phyloP scores from a whole-genome alignment of 1,140 invertebrate genomes.

The Drosophila sucinea region DNA sequence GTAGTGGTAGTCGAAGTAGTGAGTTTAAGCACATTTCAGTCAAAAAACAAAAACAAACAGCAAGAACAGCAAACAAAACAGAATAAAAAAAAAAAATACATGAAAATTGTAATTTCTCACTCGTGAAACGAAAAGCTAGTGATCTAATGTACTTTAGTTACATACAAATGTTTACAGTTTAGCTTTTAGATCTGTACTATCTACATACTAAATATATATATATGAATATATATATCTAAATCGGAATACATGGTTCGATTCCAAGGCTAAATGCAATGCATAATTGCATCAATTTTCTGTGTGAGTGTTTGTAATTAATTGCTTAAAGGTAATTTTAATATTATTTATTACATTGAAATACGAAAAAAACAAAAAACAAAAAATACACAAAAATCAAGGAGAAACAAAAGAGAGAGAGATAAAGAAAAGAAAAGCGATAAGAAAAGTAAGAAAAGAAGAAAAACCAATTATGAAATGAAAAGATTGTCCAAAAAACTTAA shows the following conservation, averaged over 20 bases:
- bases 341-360: slow-evolving; percentile 72
- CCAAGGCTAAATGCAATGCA: slow-evolving; percentile 32
- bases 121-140: slow-evolving; percentile 80
- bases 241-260: slow-evolving; percentile 41
- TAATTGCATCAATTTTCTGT: slow-evolving; percentile 41
- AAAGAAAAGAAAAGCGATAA: neutral
- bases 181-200: slow-evolving; percentile 52
- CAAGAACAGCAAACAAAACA: neutral
- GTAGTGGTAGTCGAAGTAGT: slow-evolving; percentile 57
- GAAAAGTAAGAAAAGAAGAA: neutral
- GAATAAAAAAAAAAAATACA: slow-evolving; percentile 30
- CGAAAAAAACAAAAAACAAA: slow-evolving; percentile 14
- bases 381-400: slow-evolving; percentile 11
- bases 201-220: neutral
- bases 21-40: slow-evolving; percentile 7
- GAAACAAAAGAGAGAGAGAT: slow-evolving; percentile 10
- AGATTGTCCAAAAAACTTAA: slow-evolving; percentile 79
- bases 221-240: neutral
- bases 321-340: slow-evolving; percentile 70
- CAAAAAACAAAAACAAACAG: neutral
- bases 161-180: slow-evolving; percentile 76
- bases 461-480: slow-evolving; percentile 74
- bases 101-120: slow-evolving; percentile 57
- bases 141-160: slow-evolving; percentile 79
- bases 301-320: slow-evolving; percentile 59